Conservation (phyloP, 2,888 invertebrate species). For the Podabrus alpinus region DNA sequence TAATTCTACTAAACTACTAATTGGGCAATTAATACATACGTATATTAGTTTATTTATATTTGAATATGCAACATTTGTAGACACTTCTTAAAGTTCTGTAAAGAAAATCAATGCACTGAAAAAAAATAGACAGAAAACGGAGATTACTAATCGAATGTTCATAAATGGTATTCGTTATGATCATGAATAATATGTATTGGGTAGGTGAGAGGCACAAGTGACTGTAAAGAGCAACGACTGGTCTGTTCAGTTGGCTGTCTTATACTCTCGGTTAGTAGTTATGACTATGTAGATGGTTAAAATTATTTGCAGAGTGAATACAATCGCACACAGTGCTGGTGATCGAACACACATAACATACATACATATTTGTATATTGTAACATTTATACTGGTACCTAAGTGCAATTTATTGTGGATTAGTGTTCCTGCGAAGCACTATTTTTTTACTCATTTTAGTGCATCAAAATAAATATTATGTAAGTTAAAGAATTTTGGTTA, state of each 20-base stretch:
- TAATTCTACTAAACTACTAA: neutral
- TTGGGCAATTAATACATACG: neutral
- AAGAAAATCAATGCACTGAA: neutral
- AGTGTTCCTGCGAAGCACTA: neutral
- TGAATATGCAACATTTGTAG: neutral
- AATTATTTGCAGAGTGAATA: neutral
- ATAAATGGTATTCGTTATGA: neutral
- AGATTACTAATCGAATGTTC: neutral
- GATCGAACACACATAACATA: neutral
- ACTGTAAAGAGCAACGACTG: constrained; percentile 1
- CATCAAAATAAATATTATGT: neutral
- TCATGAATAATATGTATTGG: neutral
- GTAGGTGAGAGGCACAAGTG: neutral
- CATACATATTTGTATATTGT: neutral
- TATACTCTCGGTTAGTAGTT: neutral
- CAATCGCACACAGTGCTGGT: neutral
- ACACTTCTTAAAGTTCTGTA: neutral
- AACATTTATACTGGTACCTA: neutral
- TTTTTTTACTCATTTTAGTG: neutral
- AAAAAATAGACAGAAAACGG: neutral
- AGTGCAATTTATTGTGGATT: neutral
- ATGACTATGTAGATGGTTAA: neutral
- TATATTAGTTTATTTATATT: neutral
- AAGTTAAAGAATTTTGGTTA: neutral
- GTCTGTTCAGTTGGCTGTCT: neutral